Evolutionary conservation across 2,888 invertebrate species (phyloP).

Genomic region (Cantharis rustica): DNA sequence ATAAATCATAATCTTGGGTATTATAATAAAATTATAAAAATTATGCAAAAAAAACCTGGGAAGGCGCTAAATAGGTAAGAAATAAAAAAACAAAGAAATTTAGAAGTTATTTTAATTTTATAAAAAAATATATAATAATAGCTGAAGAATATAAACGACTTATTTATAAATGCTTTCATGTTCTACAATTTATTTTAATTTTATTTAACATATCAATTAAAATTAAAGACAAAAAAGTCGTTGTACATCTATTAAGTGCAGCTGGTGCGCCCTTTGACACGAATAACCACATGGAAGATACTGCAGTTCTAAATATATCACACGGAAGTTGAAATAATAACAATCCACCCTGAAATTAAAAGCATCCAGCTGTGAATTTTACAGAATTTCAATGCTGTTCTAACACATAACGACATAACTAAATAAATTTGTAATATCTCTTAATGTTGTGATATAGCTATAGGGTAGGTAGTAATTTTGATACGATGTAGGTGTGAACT

Average conservation of each 20-base stretch:
- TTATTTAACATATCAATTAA: background rate
- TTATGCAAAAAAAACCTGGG: no score
- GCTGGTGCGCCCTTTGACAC: slow-evolving; percentile 6
- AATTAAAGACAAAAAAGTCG: background rate
- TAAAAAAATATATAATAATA: background rate
- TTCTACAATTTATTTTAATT: background rate
- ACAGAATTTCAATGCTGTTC: background rate
- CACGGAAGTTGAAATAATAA: slow-evolving; percentile 9
- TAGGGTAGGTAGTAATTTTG: no score
- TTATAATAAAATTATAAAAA: no score
- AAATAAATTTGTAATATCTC: background rate
- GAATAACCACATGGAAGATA: background rate
- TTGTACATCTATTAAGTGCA: background rate
- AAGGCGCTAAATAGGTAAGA: no score
- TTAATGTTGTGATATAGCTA: no score
- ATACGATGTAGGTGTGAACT: background rate
- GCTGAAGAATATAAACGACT: background rate
- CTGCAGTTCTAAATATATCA: background rate
- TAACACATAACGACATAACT: background rate
- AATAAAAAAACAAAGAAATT: no score
- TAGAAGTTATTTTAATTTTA: no score
- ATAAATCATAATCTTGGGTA: no score
- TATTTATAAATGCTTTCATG: background rate
- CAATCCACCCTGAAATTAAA: background rate
- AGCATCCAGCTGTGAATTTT: background rate